Percentiles rank a stretch among this genome's conserved stretches.
These are phyloP conservation scores for Palythoa grandiflora DNA, from an alignment of 92 coral and sea anemone species.

Conservation along the genomic window DNA sequence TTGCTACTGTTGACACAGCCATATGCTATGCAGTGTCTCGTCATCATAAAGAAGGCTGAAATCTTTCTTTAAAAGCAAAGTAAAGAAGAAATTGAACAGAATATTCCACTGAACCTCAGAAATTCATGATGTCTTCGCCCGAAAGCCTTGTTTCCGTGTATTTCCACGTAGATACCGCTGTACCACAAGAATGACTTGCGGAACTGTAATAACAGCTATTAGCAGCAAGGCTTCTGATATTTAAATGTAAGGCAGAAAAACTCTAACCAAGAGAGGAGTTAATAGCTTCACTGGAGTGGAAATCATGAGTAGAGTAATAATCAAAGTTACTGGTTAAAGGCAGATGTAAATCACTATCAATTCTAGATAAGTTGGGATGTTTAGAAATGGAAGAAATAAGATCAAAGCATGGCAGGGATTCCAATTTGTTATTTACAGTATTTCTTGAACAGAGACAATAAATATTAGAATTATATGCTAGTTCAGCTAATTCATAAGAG, in stretches of 20 bases:
- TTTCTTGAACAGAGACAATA: constrained; percentile 21
- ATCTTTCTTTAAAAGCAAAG: too few relatives aligned
- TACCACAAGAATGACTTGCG: too few relatives aligned
- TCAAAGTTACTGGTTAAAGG: constrained; percentile 31
- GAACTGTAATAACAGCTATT: background rate
- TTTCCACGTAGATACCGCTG: too few relatives aligned
- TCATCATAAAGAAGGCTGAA: too few relatives aligned
- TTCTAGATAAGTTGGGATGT: constrained; percentile 20
- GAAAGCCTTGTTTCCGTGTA: too few relatives aligned
- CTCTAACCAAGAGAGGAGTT: constrained; percentile 5
- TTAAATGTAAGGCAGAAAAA: constrained; percentile 11
- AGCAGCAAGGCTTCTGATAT: constrained; percentile 9
- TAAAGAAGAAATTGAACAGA: too few relatives aligned
- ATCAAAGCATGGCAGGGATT: constrained; percentile 27
- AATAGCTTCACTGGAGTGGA: constrained; percentile 19
- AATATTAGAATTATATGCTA: constrained; percentile 27
- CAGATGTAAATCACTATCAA: constrained; percentile 20
- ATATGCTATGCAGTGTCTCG: too few relatives aligned
- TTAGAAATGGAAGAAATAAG: constrained; percentile 31
- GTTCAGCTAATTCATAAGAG: constrained; percentile 29
- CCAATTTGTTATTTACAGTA: constrained; percentile 17
- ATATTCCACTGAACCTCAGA: too few relatives aligned
- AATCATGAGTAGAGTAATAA: constrained; percentile 24
- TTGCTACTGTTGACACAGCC: too few relatives aligned
- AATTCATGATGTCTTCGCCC: too few relatives aligned